Base-by-base conservation (phyloP, 2,797 vertebrate genomes). In the Remorina albescens region DNA sequence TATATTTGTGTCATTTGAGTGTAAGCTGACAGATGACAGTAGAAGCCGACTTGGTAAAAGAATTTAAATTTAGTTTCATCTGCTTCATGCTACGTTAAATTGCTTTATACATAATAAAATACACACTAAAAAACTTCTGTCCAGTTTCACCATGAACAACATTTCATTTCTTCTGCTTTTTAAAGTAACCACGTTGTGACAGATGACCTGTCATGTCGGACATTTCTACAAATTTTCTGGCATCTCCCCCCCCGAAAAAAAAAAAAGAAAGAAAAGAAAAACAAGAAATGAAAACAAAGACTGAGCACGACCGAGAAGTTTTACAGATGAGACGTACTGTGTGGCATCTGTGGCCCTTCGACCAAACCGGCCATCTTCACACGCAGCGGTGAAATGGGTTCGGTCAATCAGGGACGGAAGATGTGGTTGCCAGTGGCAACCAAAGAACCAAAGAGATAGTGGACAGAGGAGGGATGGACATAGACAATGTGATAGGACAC, bases 361-460 rank as follows among this genome's bases (percentile, higher is more conserved):
- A 51, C 65, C 54, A 39, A 76, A 76, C 21, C 65, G 51, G 71
- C 44, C 67, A 71, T 74, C 63, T 64, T 25, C 3, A 49, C 41
- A 65, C 67, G 51, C 71, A 51, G 58, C 41, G 92, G 90, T 81
- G 85, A 91, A 91, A 92, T 89, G 88, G 91, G 83, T 80, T 88
- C 86, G 70, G 81, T 87, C 86, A 86, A 80, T 86, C 61, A 74
- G 82, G 54, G 68, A 23, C 10, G 18, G 87, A 89, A 90, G 91
- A 94, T 88, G 85, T 90, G 90, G 93, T 69, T 88, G 91, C 74
- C 80, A 78, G 84, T 69, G 80, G 88, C 89, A 93, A 93, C 81
- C 84, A 60, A 80, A 89, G 84, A 87, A 71, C 63, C 57, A 30
- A 53, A 41, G 69, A 78, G 84, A 91, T 85, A 68, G 88, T 26